Base-by-base conservation (phyloP, 1,140 invertebrate genomes). In the Sipha flava region DNA sequence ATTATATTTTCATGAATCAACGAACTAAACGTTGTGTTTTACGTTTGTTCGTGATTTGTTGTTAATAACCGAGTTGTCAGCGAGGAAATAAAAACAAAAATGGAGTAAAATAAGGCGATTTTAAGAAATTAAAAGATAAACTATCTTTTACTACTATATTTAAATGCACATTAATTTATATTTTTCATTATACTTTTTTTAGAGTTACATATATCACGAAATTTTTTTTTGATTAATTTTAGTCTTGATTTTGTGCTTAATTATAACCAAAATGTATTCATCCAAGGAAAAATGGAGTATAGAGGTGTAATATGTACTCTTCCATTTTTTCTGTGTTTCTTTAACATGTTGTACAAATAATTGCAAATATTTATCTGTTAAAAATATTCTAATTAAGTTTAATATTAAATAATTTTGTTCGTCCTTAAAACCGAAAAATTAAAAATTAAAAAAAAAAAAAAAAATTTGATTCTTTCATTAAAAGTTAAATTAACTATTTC, bases 1-100 rank as follows among this genome's bases (percentile, higher is more conserved):
- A 77, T 77, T 52, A 59, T 31, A 77, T 77, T 77, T 77, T 37
- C 52, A 77, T 77, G 59, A 77, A 77, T 77, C 52, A 77, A 21
- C 37, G 52, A 23, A 57, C 52, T 77, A 77, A 77, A 77, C 7
- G 72, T n/a, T 1, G 52, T 49, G 52, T 57, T 70, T 70, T 54
- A 57, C 21, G 52, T 54, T 43, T 77, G 73, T 77, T 54, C 52
- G 52, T 77, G 52, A 77, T 77, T 77, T 59, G 59, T 77, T 75
- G 52, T 57, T 14, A 57, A 34, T 29, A 54, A 43, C 59, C 5
- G 23, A 77, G 52, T 49, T 77, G 34, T 77, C 21, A 23, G 21
- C 16, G 34, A 57, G 34, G 23, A 59, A 52, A 77, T 77, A 77
- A 77, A 40, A 59, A 23, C 7, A 75, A 68, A 21, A 40, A 37